Conservation (phyloP, 1,140 invertebrate species). For the Teleogryllus occipitalis region DNA sequence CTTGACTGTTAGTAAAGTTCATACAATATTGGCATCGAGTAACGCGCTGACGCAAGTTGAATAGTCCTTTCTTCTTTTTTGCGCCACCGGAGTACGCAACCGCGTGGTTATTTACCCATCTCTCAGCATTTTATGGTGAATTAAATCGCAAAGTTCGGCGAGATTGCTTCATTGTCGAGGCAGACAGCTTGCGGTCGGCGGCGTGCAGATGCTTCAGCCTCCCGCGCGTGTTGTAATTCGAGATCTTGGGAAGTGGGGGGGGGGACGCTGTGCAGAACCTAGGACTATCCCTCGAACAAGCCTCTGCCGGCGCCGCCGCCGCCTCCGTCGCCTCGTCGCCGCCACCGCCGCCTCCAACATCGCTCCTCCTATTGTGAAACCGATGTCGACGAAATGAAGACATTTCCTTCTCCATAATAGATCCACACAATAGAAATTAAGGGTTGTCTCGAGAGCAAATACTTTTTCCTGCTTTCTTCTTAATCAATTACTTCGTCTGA, state of each 20-base stretch:
- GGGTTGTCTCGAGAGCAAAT: background rate
- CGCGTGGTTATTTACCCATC: background rate
- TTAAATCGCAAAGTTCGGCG: background rate
- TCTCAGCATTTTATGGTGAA: background rate
- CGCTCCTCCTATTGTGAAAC: background rate
- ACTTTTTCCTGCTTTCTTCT: constrained; percentile 4
- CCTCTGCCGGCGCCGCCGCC: no score
- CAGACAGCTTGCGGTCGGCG: background rate
- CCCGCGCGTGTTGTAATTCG: background rate
- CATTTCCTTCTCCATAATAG: background rate
- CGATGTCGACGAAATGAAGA: background rate
- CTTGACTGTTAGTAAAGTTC: no score
- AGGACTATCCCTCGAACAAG: no score
- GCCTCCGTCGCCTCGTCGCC: no score
- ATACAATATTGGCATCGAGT: no score
- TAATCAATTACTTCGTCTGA: constrained; percentile 1
- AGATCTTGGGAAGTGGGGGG: background rate
- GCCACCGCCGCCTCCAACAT: no score
- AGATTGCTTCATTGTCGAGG: background rate
- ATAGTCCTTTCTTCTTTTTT: no score
- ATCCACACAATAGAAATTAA: background rate
- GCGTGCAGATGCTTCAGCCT: background rate
- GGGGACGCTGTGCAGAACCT: background rate
- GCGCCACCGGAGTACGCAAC: no score
- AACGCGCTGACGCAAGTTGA: no score